Percentiles rank a stretch among this genome's conserved stretches.
phyloP scores from a whole-genome alignment of 2,797 vertebrate genomes.

The Nyctalus aviator region DNA sequence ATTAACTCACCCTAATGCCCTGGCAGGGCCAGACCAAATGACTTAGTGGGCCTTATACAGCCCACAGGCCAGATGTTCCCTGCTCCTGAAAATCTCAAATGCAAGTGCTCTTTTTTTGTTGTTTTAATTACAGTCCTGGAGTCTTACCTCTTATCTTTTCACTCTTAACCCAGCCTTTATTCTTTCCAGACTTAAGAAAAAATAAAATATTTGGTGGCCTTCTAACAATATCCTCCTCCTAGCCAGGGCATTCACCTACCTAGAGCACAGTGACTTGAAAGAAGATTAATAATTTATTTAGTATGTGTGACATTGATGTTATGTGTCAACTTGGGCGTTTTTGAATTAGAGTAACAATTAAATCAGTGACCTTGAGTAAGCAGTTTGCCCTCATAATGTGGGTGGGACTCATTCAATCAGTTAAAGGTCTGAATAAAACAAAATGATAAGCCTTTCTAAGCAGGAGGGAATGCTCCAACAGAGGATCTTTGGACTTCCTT shows the following conservation, averaged over 20 bases:
- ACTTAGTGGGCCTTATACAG: too few species aligned
- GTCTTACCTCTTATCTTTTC: accelerated
- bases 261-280: background rate
- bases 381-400: background rate
- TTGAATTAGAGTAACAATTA: background rate
- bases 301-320: background rate
- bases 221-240: background rate
- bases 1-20: too few species aligned
- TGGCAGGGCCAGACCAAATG: too few species aligned
- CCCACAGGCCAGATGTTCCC: too few species aligned
- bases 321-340: background rate
- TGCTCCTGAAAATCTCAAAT: background rate
- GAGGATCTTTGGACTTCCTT: background rate
- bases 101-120: background rate
- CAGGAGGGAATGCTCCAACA: background rate
- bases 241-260: background rate
- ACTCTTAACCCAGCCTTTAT: background rate
- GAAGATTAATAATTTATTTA: background rate
- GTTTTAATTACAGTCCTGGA: background rate
- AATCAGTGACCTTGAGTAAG: background rate
- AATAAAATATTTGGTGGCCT: background rate
- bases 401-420: background rate
- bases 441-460: background rate
- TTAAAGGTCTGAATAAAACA: background rate
- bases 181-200: background rate